Base-by-base conservation (phyloP, 2,113 vertebrate genomes). In the Dinomys branickii region DNA sequence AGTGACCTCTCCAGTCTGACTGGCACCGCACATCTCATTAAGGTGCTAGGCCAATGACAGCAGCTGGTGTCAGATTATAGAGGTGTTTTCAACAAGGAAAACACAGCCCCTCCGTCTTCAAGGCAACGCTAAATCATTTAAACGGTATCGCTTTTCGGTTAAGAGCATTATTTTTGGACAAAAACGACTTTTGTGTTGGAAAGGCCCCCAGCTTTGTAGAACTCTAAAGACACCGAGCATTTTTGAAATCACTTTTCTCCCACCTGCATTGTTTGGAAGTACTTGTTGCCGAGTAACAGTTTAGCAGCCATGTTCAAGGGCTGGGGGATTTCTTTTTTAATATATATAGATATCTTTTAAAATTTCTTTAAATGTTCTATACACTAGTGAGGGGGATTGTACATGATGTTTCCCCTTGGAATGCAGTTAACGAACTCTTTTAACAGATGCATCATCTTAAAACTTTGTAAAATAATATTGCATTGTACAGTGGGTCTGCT, bases 1-100 rank as follows among this genome's bases (percentile, higher is more conserved):
- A 98, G 99, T 99, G 99, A 99, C 99, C 99, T 99, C 99, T 99
- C 99, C 99, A 99, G 99, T 98, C 99, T 99, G 99, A 98, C 99
- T 99, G 99, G 99, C 99, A 99, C 99, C 99, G 98, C 98, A 98
- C 97, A 92, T 98, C 98, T 99, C 98, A 98, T 99, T 98, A 98
- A 98, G 98, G 98, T 98, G 97, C 98, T 98, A 97, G 98, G 98
- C 98, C 98, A 99, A 99, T 98, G 99, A 99, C 99, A 98, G 99
- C 98, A 97, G 98, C 98, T 98, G 99, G 99, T 99, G 99, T 99
- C 99, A 98, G 99, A 98, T 99, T 99, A 98, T 98, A 98, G 98
- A 98, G 99, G 99, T 98, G 98, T 99, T 99, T 98, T 98, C 98
- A 98, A 98, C 98, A 98, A 98, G 93, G 98, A 99, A 98, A 98